Percentiles rank a stretch among this genome's conserved stretches.
Conservation (phyloP, 2,797 vertebrate genomes). For the Characodon lateralis region DNA sequence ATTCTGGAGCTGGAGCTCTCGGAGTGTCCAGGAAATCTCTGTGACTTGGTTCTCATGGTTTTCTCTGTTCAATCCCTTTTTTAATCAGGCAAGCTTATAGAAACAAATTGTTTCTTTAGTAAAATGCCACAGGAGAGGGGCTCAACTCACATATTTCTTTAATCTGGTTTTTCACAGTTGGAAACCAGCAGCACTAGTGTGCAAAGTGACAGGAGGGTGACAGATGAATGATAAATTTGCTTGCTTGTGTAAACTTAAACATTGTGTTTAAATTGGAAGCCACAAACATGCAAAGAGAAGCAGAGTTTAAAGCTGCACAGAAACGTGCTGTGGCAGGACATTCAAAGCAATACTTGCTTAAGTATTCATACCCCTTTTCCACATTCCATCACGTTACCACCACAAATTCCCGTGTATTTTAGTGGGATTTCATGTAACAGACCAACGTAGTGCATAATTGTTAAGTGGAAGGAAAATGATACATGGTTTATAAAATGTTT, state of each 20-base stretch:
- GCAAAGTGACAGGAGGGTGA: slow-evolving; percentile 11
- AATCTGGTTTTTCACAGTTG: slow-evolving; percentile 7
- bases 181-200: slow-evolving; percentile 12
- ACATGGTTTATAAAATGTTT: background rate
- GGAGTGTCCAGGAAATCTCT: slow-evolving; percentile 65
- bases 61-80: slow-evolving; percentile 44
- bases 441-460: background rate
- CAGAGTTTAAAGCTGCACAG: slow-evolving; percentile 12
- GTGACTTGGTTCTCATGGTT: slow-evolving; percentile 55
- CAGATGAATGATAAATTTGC: slow-evolving; percentile 11
- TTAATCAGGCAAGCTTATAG: slow-evolving; percentile 34
- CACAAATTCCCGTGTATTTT: background rate
- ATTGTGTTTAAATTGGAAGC: slow-evolving; percentile 18
- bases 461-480: background rate
- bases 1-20: slow-evolving; percentile 50
- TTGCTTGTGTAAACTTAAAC: slow-evolving; percentile 27
- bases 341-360: background rate
- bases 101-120: slow-evolving; percentile 40
- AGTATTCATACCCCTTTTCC: background rate
- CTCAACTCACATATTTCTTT: slow-evolving; percentile 18
- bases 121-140: slow-evolving; percentile 12
- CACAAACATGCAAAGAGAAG: slow-evolving; percentile 23
- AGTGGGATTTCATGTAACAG: background rate
- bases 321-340: slow-evolving; percentile 11
- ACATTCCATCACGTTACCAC: background rate